A percentile compares a stretch with the other conserved stretches of the same genome.
These are phyloP conservation scores for Paramisgurnus dabryanus DNA, from an alignment of 2,113 vertebrate species.

Conservation along the genomic window DNA sequence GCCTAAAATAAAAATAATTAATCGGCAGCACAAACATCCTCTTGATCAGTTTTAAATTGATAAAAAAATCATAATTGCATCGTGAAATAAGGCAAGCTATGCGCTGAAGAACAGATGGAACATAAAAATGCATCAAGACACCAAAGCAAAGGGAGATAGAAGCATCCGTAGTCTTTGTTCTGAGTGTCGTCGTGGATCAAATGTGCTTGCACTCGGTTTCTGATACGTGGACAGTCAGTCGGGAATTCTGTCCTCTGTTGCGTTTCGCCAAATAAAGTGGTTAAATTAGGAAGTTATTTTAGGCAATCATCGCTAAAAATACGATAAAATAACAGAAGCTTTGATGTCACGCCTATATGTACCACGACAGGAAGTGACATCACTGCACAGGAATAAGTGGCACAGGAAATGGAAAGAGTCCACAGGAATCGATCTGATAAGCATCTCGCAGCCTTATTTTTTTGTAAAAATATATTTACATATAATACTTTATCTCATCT, in stretches of 20 bases:
- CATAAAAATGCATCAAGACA: not conserved
- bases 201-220: not conserved
- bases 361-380: constrained; percentile 36
- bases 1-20: not conserved
- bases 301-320: constrained; percentile 21
- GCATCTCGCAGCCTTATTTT: constrained; percentile 38
- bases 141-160: constrained; percentile 4
- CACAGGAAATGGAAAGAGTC: constrained; percentile 5
- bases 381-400: constrained; percentile 21
- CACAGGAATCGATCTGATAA: constrained; percentile 31
- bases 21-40: not conserved
- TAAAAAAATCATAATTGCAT: constrained; percentile 15
- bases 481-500: constrained; percentile 55
- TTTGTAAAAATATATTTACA: constrained; percentile 62
- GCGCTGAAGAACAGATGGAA: constrained; percentile 12
- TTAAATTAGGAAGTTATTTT: not conserved
- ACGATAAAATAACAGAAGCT: not conserved
- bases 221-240: not conserved
- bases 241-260: not conserved
- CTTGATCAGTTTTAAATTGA: not conserved
- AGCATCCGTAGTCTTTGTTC: not conserved
- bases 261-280: not conserved
- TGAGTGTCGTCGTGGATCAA: constrained; percentile 1
- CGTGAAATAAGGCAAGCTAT: constrained; percentile 28
- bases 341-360: constrained; percentile 2